These are phyloP conservation scores for Cotesia congregata DNA, from an alignment of 2,888 invertebrate genomes.

Conservation along the genomic window DNA sequence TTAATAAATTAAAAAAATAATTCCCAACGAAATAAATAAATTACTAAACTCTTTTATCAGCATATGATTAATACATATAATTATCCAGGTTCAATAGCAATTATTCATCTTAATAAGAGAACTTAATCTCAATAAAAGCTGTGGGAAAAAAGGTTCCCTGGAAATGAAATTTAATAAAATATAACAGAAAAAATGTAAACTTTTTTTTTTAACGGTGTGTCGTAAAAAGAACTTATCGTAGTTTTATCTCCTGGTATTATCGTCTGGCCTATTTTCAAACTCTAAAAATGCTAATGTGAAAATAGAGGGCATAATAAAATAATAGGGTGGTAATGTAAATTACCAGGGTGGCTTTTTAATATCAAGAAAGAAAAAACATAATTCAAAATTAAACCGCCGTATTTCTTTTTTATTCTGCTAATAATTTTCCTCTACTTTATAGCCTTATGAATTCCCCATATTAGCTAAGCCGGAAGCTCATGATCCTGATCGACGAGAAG, in stretches of 20 bases:
- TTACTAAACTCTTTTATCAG: no score
- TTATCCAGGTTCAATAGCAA: no score
- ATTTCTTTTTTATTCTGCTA: background rate
- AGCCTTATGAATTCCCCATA: no score
- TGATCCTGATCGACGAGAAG: background rate
- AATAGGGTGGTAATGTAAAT: background rate
- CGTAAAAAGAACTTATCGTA: background rate
- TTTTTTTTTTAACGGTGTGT: constrained; percentile 9
- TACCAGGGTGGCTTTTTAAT: background rate
- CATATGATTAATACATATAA: no score
- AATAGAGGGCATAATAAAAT: constrained; percentile 1
- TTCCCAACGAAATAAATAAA: no score
- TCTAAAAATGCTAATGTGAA: background rate
- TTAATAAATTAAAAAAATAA: no score
- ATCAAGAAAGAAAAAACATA: background rate
- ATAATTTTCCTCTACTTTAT: no score
- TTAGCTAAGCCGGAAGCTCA: no score
- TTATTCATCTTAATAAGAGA: no score
- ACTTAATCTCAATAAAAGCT: background rate
- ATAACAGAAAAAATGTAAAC: background rate
- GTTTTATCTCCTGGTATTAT: background rate
- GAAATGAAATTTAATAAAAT: background rate
- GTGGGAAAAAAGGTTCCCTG: background rate
- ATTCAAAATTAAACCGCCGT: background rate
- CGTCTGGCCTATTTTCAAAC: background rate